phyloP scores from a whole-genome alignment of 2,113 vertebrate genomes.

The Acinonyx jubatus region DNA sequence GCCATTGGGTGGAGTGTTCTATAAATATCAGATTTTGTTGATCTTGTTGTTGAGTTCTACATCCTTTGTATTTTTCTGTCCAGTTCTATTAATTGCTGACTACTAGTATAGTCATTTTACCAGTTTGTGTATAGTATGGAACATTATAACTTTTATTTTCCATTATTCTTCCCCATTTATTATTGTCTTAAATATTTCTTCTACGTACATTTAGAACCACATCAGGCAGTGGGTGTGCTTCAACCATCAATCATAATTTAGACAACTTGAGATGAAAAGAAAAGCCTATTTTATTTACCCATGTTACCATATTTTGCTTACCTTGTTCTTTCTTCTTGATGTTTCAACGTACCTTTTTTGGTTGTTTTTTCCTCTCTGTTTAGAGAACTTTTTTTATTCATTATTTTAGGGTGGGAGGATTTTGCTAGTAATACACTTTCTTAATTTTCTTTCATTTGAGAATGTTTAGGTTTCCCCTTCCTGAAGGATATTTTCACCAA shows the following conservation, averaged over 20 bases:
- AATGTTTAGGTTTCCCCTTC: constrained; percentile 30
- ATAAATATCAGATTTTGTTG: background rate
- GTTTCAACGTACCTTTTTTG: background rate
- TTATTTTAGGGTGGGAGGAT: background rate
- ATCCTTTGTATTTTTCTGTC: background rate
- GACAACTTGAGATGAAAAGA: background rate
- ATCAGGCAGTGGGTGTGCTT: background rate
- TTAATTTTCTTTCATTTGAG: constrained; percentile 13
- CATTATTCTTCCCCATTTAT: background rate
- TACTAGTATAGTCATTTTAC: background rate
- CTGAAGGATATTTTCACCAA: constrained; percentile 32
- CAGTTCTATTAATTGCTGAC: background rate
- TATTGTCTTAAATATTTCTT: background rate
- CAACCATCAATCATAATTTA: background rate
- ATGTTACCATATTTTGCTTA: background rate
- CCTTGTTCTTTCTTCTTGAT: background rate
- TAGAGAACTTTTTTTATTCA: background rate
- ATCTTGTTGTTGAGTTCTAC: background rate
- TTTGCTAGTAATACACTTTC: background rate
- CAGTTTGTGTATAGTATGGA: background rate
- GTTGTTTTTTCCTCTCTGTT: background rate
- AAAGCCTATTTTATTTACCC: background rate
- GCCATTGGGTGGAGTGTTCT: background rate
- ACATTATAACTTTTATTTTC: background rate
- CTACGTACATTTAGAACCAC: background rate